Percentiles rank a stretch among this genome's conserved stretches.
These are phyloP conservation scores for Plagodis dolabraria DNA, from an alignment of 2,888 invertebrate genomes.

Conservation along the genomic window DNA sequence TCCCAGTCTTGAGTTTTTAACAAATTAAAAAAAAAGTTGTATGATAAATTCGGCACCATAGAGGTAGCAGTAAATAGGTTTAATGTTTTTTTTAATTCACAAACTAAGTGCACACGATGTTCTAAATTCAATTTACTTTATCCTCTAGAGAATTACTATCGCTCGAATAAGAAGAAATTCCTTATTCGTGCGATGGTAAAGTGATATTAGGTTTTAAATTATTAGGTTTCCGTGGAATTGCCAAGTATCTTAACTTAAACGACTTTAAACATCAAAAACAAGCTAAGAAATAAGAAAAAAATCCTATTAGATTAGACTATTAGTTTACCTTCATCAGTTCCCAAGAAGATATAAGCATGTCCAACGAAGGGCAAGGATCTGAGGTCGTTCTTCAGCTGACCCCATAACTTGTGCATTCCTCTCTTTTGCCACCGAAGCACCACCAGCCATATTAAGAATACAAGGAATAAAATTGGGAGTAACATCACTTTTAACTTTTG, in stretches of 20 bases:
- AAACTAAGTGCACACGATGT: too few species aligned
- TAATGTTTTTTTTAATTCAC: too few species aligned
- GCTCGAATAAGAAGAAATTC: too few species aligned
- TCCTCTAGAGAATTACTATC: too few species aligned
- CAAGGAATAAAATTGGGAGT: background rate
- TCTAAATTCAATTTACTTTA: too few species aligned
- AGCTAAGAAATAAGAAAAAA: background rate
- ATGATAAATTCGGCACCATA: too few species aligned
- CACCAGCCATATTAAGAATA: background rate
- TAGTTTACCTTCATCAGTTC: background rate
- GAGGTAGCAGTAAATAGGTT: too few species aligned
- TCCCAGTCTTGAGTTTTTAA: too few species aligned
- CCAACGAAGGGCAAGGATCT: background rate
- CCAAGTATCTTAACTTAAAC: background rate
- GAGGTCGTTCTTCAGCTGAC: background rate
- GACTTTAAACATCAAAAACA: background rate
- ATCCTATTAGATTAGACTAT: too few species aligned
- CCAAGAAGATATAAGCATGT: background rate
- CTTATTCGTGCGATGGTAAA: too few species aligned
- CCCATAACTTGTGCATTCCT: background rate
- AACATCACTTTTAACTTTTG: background rate
- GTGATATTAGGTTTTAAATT: background rate
- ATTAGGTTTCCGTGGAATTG: background rate
- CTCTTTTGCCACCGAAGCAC: constrained; percentile 1
- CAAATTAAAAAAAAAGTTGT: too few species aligned